These are phyloP conservation scores for Ahaetulla prasina DNA, from an alignment of 2,113 vertebrate genomes.

Conservation along the genomic window DNA sequence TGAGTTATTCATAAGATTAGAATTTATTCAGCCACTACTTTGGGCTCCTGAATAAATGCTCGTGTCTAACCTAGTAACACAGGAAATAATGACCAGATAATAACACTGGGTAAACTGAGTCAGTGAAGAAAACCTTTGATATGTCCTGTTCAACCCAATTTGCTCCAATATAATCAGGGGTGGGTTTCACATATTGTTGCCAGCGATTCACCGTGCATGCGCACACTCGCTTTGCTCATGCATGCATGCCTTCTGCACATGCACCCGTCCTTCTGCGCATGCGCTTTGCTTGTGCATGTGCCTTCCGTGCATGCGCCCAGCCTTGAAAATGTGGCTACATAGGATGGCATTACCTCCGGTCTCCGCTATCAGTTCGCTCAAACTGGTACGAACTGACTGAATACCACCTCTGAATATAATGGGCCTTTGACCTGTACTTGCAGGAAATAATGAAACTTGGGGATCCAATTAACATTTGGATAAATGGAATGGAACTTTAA, in stretches of 20 bases:
- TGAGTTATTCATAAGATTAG: slow-evolving; percentile 55
- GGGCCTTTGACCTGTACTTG: accelerated
- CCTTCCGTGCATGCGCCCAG: too few relatives aligned
- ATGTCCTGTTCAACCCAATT: slow-evolving; percentile 1
- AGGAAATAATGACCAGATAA: slow-evolving; percentile 47
- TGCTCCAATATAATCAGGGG: too few relatives aligned
- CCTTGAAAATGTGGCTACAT: too few relatives aligned
- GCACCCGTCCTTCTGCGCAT: too few relatives aligned
- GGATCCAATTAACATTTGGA: background rate
- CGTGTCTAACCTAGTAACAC: slow-evolving; percentile 48
- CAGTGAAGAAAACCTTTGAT: slow-evolving; percentile 31
- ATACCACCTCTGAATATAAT: background rate
- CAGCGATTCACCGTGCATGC: too few relatives aligned
- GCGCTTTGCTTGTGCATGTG: too few relatives aligned
- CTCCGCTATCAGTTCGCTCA: too few relatives aligned
- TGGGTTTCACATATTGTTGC: too few relatives aligned
- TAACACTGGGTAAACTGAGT: slow-evolving; percentile 34
- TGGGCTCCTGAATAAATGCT: slow-evolving; percentile 51
- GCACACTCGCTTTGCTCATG: too few relatives aligned
- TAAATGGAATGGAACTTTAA: background rate
- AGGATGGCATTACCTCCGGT: too few relatives aligned
- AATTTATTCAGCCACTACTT: slow-evolving; percentile 53
- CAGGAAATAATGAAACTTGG: background rate
- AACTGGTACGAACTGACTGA: too few relatives aligned
- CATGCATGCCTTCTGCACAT: too few relatives aligned